A percentile compares a stretch with the other conserved stretches of the same genome.
Conservation (phyloP, 1,140 invertebrate species). For the Habropoda laboriosa region DNA sequence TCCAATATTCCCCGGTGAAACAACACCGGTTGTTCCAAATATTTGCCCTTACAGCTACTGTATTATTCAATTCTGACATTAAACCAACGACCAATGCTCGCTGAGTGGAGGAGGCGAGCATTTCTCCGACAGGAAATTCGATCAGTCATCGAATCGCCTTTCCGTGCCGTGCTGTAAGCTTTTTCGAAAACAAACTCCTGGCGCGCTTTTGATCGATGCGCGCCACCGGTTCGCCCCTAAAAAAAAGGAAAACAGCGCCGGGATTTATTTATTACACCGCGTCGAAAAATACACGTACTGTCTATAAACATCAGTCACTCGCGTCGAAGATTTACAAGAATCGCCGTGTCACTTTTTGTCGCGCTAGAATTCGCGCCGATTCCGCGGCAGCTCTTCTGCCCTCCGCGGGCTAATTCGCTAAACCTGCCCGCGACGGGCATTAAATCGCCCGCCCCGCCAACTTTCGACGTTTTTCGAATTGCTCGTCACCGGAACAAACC, state of each 20-base stretch:
- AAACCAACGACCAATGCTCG: not conserved
- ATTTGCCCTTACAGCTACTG: not conserved
- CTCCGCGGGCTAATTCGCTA: slow-evolving; percentile 19
- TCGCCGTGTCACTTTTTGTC: too few relatives aligned
- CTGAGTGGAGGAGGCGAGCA: too few relatives aligned
- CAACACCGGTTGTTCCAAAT: not conserved
- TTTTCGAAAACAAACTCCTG: slow-evolving; percentile 28
- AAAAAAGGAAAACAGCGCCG: not conserved
- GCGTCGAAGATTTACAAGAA: slow-evolving; percentile 22
- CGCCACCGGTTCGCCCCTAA: too few relatives aligned
- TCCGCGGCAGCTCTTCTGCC: too few relatives aligned
- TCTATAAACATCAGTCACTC: slow-evolving; percentile 20
- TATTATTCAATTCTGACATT: slow-evolving; percentile 2
- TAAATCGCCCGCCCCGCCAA: slow-evolving; percentile 54
- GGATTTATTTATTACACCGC: slow-evolving; percentile 39
- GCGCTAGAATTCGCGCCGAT: too few relatives aligned
- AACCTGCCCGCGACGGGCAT: slow-evolving; percentile 26
- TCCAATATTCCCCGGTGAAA: not conserved
- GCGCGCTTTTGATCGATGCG: slow-evolving; percentile 27
- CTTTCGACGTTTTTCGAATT: slow-evolving; percentile 59
- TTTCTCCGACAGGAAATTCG: not conserved
- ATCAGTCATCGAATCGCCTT: not conserved
- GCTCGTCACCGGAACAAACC: slow-evolving; percentile 28
- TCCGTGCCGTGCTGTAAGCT: not conserved
- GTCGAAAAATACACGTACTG: slow-evolving; percentile 23